Conservation (phyloP, 64 coral and sea anemone species). For the Actinia tenebrosa region DNA sequence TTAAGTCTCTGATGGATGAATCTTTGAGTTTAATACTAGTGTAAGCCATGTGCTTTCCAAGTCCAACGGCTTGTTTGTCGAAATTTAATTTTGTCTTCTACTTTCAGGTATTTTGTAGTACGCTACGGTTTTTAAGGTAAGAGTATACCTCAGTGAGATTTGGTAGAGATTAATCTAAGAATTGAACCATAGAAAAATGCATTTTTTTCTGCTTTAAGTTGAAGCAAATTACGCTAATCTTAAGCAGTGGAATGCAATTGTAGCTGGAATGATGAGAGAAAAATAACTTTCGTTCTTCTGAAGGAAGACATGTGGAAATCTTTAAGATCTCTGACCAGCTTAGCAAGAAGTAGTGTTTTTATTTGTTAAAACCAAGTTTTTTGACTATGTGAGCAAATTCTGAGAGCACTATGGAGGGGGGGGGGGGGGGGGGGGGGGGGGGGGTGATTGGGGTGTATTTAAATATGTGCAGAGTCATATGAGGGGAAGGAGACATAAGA, state of each 20-base stretch:
- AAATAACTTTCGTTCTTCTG: conserved; percentile 69
- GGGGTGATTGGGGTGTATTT: too few relatives aligned
- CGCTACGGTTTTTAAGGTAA: neutral
- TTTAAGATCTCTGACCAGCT: conserved; percentile 35
- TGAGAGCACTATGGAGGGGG: too few relatives aligned
- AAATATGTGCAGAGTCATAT: too few relatives aligned
- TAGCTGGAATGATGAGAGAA: conserved; percentile 52
- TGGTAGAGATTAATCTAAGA: too few relatives aligned
- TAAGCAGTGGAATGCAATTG: neutral
- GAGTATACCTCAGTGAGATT: neutral
- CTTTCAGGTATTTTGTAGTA: neutral
- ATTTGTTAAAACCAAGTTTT: too few relatives aligned
- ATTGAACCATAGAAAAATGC: too few relatives aligned
- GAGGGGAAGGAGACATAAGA: too few relatives aligned
- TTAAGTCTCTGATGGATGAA: conserved; percentile 17
- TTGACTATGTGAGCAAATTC: too few relatives aligned
- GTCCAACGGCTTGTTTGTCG: neutral
- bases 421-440: too few relatives aligned
- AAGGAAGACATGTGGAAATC: conserved; percentile 19
- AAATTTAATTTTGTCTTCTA: neutral
- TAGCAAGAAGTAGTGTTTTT: too few relatives aligned
- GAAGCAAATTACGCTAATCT: neutral
- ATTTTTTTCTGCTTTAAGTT: neutral
- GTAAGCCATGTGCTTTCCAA: neutral
- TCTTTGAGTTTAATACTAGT: neutral